A percentile compares a stretch with the other conserved stretches of the same genome.
Conservation (phyloP, 2,888 invertebrate species). For the Drosophila silvestris region DNA sequence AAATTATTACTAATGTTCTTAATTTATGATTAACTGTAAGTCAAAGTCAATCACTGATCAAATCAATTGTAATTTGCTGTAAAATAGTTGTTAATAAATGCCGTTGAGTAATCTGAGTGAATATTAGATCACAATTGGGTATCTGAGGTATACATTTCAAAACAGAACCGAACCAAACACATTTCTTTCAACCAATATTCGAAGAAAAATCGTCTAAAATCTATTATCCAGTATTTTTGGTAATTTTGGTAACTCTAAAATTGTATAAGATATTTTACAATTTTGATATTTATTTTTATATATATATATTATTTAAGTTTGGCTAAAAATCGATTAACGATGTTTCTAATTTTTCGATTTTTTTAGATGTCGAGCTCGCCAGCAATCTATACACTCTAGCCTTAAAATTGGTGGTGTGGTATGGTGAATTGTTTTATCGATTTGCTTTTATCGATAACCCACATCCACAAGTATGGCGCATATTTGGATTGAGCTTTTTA, state of each 20-base stretch:
- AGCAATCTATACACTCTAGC: background rate
- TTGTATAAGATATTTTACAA: background rate
- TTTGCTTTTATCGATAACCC: background rate
- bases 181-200: background rate
- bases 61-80: conserved; percentile 46
- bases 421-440: background rate
- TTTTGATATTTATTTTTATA: background rate
- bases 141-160: background rate
- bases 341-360: too few relatives aligned
- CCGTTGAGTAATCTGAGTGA: conserved; percentile 1
- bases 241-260: too few relatives aligned
- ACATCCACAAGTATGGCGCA: background rate
- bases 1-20: background rate
- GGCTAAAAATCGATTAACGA: too few relatives aligned
- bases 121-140: background rate
- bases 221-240: background rate
- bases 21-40: conserved; percentile 23
- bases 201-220: background rate
- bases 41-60: conserved; percentile 50
- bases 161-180: background rate
- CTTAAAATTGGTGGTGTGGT: background rate
- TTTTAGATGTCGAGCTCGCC: too few relatives aligned
- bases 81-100: conserved; percentile 41
- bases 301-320: too few relatives aligned
- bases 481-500: background rate